A percentile compares a stretch with the other conserved stretches of the same genome.
Evolutionary conservation across 2,888 invertebrate genomes (phyloP).

Genomic region (Drosophila colorata): DNA sequence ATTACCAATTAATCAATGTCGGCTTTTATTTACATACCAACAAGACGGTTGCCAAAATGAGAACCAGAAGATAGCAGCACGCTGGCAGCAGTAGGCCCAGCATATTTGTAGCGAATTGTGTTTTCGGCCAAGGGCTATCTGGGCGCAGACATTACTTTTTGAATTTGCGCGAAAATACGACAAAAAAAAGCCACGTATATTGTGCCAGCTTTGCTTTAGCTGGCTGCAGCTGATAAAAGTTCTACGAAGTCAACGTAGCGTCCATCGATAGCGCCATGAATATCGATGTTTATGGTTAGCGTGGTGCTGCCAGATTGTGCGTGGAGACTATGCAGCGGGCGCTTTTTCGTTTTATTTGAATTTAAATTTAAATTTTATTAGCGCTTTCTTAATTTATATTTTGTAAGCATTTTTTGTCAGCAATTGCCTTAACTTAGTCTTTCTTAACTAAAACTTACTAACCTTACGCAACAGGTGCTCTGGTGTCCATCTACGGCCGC

Average conservation of each 20-base stretch:
- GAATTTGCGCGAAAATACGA: conserved; percentile 39
- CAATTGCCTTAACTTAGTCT: background rate
- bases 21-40: conserved; percentile 49
- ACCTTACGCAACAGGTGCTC: conserved; percentile 62
- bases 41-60: conserved; percentile 18
- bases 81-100: conserved; percentile 47
- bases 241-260: conserved; percentile 22
- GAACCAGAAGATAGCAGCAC: conserved; percentile 44
- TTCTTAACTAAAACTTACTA: conserved; percentile 17
- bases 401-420: too few species aligned
- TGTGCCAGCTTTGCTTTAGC: conserved; percentile 39
- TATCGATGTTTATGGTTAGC: conserved; percentile 29
- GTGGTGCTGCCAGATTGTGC: conserved; percentile 28
- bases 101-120: conserved; percentile 44
- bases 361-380: background rate
- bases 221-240: conserved; percentile 58
- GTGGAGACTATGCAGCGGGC: too few species aligned
- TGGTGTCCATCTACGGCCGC: background rate
- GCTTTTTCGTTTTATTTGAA: conserved; percentile 17
- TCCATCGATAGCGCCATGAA: conserved; percentile 17
- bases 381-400: background rate
- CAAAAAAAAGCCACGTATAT: conserved; percentile 61
- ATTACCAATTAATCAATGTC: conserved; percentile 27
- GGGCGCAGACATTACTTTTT: conserved; percentile 51
- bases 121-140: conserved; percentile 48